A percentile compares a stretch with the other conserved stretches of the same genome.
Evolutionary conservation across 2,888 invertebrate genomes (phyloP).

Genomic region (Andricus quercusramuli): DNA sequence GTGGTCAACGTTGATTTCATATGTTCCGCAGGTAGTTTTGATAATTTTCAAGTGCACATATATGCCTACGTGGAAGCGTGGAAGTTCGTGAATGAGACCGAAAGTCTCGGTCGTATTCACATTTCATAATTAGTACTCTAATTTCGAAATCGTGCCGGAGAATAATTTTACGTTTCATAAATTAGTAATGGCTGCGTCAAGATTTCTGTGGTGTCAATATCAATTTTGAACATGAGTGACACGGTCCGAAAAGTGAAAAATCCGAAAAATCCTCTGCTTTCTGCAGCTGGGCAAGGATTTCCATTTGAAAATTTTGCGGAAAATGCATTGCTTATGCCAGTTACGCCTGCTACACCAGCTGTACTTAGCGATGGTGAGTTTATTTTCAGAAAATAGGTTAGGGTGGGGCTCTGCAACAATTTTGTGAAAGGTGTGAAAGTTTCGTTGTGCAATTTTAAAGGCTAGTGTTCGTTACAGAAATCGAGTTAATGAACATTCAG

Average conservation of each 20-base stretch:
- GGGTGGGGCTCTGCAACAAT: constrained; percentile 55
- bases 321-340: constrained; percentile 86
- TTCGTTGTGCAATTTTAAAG: not conserved
- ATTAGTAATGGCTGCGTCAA: constrained; percentile 6
- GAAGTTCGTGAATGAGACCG: not conserved
- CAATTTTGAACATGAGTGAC: constrained; percentile 73
- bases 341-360: constrained; percentile 77
- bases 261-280: constrained; percentile 87
- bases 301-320: constrained; percentile 87
- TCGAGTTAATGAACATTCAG: not conserved
- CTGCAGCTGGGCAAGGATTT: constrained; percentile 86
- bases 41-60: not conserved
- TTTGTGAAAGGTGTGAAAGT: not conserved
- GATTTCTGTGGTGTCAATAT: constrained; percentile 39
- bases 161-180: constrained; percentile 23
- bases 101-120: not conserved
- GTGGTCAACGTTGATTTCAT: not conserved
- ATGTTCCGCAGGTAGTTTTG: not conserved
- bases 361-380: constrained; percentile 74
- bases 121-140: not conserved
- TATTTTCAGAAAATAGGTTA: constrained; percentile 43
- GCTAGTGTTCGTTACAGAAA: not conserved
- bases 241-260: constrained; percentile 81
- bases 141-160: not conserved
- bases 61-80: constrained; percentile 32